Base-by-base conservation (phyloP, 2,888 invertebrate genomes). In the Drosophila melanosoma region DNA sequence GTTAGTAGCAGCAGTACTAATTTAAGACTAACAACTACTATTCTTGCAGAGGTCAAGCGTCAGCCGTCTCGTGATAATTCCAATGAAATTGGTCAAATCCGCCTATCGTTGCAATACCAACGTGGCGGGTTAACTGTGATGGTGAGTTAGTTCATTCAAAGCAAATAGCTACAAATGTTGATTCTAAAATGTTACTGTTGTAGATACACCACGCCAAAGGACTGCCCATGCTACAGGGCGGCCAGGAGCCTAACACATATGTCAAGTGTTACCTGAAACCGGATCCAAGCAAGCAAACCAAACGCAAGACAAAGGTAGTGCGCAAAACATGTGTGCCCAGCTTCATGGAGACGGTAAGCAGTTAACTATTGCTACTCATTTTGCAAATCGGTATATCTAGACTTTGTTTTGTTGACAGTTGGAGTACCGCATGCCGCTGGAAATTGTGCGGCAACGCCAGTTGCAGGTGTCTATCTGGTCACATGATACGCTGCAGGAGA, bases 401-500 rank as follows among this genome's bases (percentile, higher is more conserved):
- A 33, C 20, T 12, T 40, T 61, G 51, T 57, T 54, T 62, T 0
- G 29, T 66, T 42, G 61, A n/a, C 91, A 97, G 97, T 94, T 99
- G 92, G 97, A 97, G 91, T 99, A 98, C 91, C 95, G 98, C 71
- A 95, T 98, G 94, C 96, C 97, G 0, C 91, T 97, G 76, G 97
- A 98, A 57, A 95, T 96, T 49, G 95, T 98, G 20, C 95, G 95
- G 90, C 94, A 94, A 79, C 94, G 97, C 56, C 95, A 95, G 12
- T 93, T 99, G n/a, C 97, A 98, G 92, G 98, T 98, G 0, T 98
- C 98, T 0, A 96, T 99, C 12, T 99, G 98, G 99, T 97, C 97
- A 92, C 97, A 98, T 93, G 98, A 98, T 92, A 95, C 97, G 0
- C 93, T 99, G 49, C 98, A 98, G 92, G 98, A 98, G 93, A 99